A percentile compares a stretch with the other conserved stretches of the same genome.
Evolutionary conservation across 2,797 vertebrate genomes (phyloP).

Genomic region (Semaprochilodus insignis): DNA sequence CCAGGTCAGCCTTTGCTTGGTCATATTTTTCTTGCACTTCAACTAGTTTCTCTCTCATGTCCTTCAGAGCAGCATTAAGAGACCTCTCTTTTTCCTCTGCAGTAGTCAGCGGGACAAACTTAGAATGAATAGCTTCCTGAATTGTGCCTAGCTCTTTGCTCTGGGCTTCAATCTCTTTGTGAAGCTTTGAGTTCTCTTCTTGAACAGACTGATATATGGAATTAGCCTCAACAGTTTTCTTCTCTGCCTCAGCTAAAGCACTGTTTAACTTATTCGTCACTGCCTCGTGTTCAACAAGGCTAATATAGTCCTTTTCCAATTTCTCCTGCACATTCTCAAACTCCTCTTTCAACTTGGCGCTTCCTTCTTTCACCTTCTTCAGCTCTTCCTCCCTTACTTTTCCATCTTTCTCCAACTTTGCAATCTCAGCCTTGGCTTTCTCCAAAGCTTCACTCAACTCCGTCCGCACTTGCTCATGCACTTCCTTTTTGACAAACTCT

Average conservation of each 20-base stretch:
- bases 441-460: conserved; percentile 79
- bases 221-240: conserved; percentile 57
- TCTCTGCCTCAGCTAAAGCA: conserved; percentile 74
- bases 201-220: conserved; percentile 73
- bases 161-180: conserved; percentile 88
- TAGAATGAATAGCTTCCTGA: conserved; percentile 89
- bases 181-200: conserved; percentile 81
- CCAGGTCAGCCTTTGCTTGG: conserved; percentile 70
- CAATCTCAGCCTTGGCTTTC: conserved; percentile 78
- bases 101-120: conserved; percentile 83
- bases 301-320: conserved; percentile 76
- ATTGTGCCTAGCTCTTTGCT: conserved; percentile 91
- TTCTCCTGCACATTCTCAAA: conserved; percentile 78
- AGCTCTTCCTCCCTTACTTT: conserved; percentile 78
- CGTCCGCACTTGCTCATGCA: conserved; percentile 80
- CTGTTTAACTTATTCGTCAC: conserved; percentile 67
- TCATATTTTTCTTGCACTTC: conserved; percentile 75
- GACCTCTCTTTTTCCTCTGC: conserved; percentile 84
- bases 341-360: conserved; percentile 77
- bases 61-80: conserved; percentile 76
- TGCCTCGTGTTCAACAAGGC: conserved; percentile 77
- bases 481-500: conserved; percentile 81
- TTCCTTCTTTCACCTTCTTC: conserved; percentile 82
- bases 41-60: conserved; percentile 77
- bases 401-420: conserved; percentile 75